phyloP scores from a whole-genome alignment of 1,140 invertebrate genomes.

The Leptoteleia sp. region DNA sequence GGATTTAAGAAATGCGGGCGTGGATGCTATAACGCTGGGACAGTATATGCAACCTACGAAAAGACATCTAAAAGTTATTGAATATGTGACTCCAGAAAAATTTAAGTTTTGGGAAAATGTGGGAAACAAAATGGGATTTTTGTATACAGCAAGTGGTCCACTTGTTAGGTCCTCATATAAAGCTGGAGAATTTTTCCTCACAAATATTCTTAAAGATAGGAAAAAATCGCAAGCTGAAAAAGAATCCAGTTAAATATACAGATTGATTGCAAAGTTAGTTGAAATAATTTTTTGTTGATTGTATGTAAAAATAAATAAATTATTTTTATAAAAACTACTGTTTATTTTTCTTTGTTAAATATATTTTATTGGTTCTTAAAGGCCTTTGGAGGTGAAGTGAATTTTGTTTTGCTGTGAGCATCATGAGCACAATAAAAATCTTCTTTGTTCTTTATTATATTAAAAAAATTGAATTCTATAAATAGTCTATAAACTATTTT shows the following conservation, averaged over 20 bases:
- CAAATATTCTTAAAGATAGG: slow-evolving; percentile 87
- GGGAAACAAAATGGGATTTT: slow-evolving; percentile 94
- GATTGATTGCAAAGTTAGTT: background rate
- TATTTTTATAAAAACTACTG: background rate
- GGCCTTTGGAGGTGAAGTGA: no score
- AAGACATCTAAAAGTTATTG: slow-evolving; percentile 95
- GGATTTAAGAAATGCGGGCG: slow-evolving; percentile 89
- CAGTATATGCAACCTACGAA: slow-evolving; percentile 99
- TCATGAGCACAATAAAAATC: no score
- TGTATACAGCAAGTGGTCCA: slow-evolving; percentile 98
- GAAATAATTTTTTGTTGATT: background rate
- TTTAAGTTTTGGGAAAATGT: slow-evolving; percentile 94
- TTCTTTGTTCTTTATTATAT: no score
- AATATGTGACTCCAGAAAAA: slow-evolving; percentile 98
- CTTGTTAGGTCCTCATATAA: slow-evolving; percentile 98
- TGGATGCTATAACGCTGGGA: slow-evolving; percentile 98
- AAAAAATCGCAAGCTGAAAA: slow-evolving; percentile 54
- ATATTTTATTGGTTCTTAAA: no score
- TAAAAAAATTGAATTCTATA: no score
- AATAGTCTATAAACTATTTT: no score
- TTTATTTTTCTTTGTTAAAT: no score
- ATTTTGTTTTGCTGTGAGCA: no score
- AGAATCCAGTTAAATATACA: slow-evolving; percentile 16
- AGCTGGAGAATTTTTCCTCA: slow-evolving; percentile 96
- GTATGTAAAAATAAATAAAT: slow-evolving; percentile 14